Base-by-base conservation (phyloP, 2,797 vertebrate species). In the Malurus splendens region DNA sequence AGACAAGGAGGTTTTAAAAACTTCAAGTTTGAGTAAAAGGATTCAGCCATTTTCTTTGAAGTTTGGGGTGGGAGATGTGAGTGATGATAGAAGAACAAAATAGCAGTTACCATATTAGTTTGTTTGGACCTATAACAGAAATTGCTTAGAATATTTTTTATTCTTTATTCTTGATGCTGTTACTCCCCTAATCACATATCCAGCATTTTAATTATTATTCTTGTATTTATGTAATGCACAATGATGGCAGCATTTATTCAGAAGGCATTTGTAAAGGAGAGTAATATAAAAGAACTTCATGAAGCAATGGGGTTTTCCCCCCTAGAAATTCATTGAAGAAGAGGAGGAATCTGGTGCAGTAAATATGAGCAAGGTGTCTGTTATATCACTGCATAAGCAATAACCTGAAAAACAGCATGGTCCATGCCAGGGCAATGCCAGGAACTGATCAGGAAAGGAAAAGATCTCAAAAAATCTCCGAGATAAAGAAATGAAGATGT, bases 11-110 rank as follows among this genome's bases (percentile, higher is more conserved):
- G 5, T 52, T 27, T 74, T 64, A 28, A 75, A 42, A 82, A 14
- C n/a, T 73, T 90, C 0, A 1, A 62, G 30, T 52, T 74, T 56
- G 25, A 82, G 36, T 45, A 44, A 32, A 86, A 65, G 39, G 86
- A 66, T 82, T 75, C 32, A 57, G 17, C 24, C 9, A 9, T 81
- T 82, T 82, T 45, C 22, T 84, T 60, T 86, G 52, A 93, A 77
- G 25, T 10, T 18, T 72, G 28, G 7, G 8, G 2, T 9, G 20
- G 16, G 12, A 28, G 3, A 14, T 64, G 13, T 36, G 16, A 27
- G 7, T 19, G 24, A 6, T 7, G 11, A 33, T 48, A 45, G 16
- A 10, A 72, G 36, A 76, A 55, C 12, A 36, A n/a, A 83, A 13
- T 28, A 56, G 19, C 27, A 88, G 25, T 75, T 86, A 25, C 32